Conservation (phyloP, 2,888 invertebrate genomes). For the Scaeva pyrastri region DNA sequence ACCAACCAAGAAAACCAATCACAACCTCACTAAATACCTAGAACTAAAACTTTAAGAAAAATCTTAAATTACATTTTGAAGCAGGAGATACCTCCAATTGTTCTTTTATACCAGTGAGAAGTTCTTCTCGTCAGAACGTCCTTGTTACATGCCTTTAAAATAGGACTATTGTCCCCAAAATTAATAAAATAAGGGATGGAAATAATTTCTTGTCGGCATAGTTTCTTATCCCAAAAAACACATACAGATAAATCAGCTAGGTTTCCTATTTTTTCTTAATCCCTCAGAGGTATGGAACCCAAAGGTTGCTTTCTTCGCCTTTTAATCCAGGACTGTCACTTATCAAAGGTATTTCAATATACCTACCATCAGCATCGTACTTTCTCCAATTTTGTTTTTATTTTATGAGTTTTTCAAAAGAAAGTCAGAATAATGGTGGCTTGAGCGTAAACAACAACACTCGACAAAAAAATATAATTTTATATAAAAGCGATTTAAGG, state of each 20-base stretch:
- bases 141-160: too few species aligned
- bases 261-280: too few species aligned
- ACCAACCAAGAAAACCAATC: too few species aligned
- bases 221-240: too few species aligned
- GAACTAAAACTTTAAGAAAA: too few species aligned
- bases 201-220: too few species aligned
- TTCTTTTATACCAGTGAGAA: not conserved
- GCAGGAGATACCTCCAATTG: not conserved
- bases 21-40: too few species aligned
- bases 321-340: conserved; percentile 9
- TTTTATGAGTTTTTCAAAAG: conserved; percentile 16
- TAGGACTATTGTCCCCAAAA: too few species aligned
- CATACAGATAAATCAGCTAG: too few species aligned
- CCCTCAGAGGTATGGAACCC: not conserved
- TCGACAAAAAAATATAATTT: not conserved
- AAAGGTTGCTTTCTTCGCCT: not conserved
- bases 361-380: not conserved
- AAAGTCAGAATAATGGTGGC: conserved; percentile 26
- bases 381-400: not conserved
- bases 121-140: too few species aligned
- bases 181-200: too few species aligned
- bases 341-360: not conserved
- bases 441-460: not conserved
- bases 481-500: conserved; percentile 11
- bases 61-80: too few species aligned